phyloP scores from a whole-genome alignment of 1,140 invertebrate genomes.

The Diprion similis region DNA sequence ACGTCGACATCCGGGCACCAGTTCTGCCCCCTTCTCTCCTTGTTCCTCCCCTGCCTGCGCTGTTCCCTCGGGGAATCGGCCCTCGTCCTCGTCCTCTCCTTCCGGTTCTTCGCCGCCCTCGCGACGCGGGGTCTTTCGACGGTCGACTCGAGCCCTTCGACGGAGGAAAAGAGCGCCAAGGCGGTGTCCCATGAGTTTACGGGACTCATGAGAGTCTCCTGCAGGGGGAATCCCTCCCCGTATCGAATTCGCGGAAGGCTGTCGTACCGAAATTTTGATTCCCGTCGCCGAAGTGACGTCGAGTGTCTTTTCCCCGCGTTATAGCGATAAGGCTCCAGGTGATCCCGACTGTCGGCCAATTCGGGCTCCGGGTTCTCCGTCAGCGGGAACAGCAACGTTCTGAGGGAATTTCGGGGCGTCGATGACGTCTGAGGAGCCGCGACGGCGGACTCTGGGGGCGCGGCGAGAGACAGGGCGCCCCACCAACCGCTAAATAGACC shows the following conservation, averaged over 20 bases:
- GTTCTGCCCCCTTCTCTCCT: conserved; percentile 50
- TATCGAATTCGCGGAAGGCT: background rate
- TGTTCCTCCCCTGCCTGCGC: conserved; percentile 49
- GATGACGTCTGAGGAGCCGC: conserved; percentile 17
- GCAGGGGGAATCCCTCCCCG: background rate
- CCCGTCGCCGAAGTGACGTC: background rate
- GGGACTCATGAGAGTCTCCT: conserved; percentile 3
- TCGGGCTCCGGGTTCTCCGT: background rate
- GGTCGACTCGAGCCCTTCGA: conserved; percentile 25
- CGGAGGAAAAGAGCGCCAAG: conserved; percentile 16
- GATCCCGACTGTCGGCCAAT: background rate
- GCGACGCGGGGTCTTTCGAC: conserved; percentile 32
- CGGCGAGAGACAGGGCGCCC: conserved; percentile 45
- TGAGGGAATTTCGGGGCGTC: background rate
- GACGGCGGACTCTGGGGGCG: conserved; percentile 44
- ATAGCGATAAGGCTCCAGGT: background rate
- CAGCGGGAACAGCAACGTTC: background rate
- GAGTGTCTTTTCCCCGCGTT: background rate
- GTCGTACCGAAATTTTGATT: background rate
- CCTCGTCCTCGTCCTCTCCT: conserved; percentile 40
- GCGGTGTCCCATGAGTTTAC: conserved; percentile 17
- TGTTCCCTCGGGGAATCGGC: conserved; percentile 51
- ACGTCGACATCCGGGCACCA: conserved; percentile 68
- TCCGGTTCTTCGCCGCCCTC: conserved; percentile 29
- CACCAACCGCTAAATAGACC: conserved; percentile 58